phyloP scores from a whole-genome alignment of 2,888 invertebrate species.

The Pilophorus perplexus region DNA sequence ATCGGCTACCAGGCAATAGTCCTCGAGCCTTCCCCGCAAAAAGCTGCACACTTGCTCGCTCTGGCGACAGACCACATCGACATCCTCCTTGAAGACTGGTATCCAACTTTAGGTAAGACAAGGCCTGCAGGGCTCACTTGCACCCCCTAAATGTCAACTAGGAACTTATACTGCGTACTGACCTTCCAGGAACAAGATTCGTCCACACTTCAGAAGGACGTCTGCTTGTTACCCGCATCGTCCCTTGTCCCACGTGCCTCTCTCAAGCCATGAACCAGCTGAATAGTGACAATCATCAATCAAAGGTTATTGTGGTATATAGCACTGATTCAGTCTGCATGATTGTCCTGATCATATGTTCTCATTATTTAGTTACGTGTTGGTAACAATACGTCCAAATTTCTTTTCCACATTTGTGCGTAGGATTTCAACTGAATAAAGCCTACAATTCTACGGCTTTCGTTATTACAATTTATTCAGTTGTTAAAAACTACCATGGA shows the following conservation, averaged over 20 bases:
- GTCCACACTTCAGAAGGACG: constrained; percentile 96
- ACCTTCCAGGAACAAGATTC: constrained; percentile 80
- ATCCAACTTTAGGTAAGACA: constrained; percentile 72
- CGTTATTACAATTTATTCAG: no score
- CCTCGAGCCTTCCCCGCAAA: constrained; percentile 75
- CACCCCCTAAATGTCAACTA: no score
- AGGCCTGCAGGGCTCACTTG: no score
- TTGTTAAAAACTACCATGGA: no score
- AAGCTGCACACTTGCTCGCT: constrained; percentile 77
- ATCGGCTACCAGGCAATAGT: constrained; percentile 65
- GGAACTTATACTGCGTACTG: no score
- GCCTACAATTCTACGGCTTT: no score
- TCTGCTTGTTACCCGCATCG: constrained; percentile 86
- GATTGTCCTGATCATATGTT: no score
- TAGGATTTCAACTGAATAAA: no score
- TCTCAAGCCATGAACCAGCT: constrained; percentile 52
- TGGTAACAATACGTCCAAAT: no score
- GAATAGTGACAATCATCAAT: constrained; percentile 20
- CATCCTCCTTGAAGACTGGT: constrained; percentile 96
- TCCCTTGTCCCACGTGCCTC: constrained; percentile 89
- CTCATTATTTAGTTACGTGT: no score
- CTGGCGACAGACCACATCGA: constrained; percentile 94
- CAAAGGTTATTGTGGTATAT: constrained; percentile 33
- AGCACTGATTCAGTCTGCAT: no score
- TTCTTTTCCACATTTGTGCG: no score